Evolutionary conservation across 2,113 vertebrate species (phyloP).

Genomic region (Suncus etruscus): DNA sequence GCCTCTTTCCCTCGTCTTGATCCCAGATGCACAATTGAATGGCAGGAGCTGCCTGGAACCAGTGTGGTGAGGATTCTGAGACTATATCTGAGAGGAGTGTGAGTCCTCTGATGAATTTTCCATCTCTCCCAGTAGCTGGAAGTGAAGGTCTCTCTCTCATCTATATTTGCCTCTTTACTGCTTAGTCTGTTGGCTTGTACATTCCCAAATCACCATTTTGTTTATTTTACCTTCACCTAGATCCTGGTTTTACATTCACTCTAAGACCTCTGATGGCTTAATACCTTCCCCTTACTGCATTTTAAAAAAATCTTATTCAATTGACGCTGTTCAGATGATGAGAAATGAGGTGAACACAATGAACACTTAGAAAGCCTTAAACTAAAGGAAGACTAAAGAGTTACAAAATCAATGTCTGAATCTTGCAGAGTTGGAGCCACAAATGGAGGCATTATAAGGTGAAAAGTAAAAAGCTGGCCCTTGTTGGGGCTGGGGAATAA

Average conservation of each 20-base stretch:
- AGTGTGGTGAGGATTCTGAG: slow-evolving; percentile 30
- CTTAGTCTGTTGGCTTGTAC: background rate
- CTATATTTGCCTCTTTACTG: background rate
- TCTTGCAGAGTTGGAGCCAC: background rate
- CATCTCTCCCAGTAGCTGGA: background rate
- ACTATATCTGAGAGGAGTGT: background rate
- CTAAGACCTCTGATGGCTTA: background rate
- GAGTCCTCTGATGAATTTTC: background rate
- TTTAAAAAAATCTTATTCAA: slow-evolving; percentile 2
- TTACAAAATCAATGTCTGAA: slow-evolving; percentile 9
- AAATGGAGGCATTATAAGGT: background rate
- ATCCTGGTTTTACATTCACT: slow-evolving; percentile 11
- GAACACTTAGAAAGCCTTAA: background rate
- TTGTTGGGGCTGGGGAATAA: background rate
- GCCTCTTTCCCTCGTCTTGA: background rate
- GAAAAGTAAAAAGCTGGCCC: background rate
- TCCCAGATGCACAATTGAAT: background rate
- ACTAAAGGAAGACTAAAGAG: background rate
- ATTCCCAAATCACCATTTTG: background rate
- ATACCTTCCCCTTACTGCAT: background rate
- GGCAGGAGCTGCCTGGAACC: background rate
- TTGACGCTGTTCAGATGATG: background rate
- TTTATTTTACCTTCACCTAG: slow-evolving; percentile 8
- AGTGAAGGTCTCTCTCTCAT: background rate
- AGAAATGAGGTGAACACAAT: background rate